Evolutionary conservation across 1,140 invertebrate species (phyloP), one percentile per base, ranked within the genome.

Genomic region (Drosophila funebris): DNA sequence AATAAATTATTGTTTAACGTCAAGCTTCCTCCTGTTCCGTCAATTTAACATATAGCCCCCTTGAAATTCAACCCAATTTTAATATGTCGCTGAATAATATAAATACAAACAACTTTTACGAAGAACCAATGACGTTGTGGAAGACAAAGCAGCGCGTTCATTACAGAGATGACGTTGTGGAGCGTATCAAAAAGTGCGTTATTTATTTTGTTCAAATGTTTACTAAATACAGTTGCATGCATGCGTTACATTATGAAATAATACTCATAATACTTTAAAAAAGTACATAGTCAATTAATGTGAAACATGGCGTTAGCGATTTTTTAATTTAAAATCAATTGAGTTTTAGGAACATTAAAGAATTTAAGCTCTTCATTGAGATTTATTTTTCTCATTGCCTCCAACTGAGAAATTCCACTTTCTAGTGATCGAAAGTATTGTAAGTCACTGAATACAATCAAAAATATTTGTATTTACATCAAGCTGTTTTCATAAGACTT

Each of bases 141-240:
- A 90, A 90, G 52, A 70, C 76, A 57, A 90, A 90, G 54, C 89
- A 90, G 33, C 85, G 90, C n/a, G 89, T 90, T 36, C 89, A 83
- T 33, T 90, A 90, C 36, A 61, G 73, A 20, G 78, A 87, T 57
- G 89, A 89, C 63, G 76, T 89, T 57, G 58, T 66, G 14, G 37
- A 61, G 39, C 66, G 46, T 50, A 37, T 54, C 41, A 89, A 75
- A 57, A 74, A 89, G 84, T 89, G 53, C 50, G 84, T 90, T 27
- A 44, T 24, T 6, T 1, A 1, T 16, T 54, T 36, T 36, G 24
- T 27, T 27, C 24, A 27, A 22, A 14, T 37, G 2, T 20, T 14
- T 46, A 58, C 9, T 2, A 11, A 13, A 14, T 41, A 72, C 44
- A 50, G 58, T 63, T 53, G 46, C 60, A 41, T 37, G 2, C 36